Conservation (phyloP, 53 echinoderm and acorn worm species). For the Holothuria scabra region DNA sequence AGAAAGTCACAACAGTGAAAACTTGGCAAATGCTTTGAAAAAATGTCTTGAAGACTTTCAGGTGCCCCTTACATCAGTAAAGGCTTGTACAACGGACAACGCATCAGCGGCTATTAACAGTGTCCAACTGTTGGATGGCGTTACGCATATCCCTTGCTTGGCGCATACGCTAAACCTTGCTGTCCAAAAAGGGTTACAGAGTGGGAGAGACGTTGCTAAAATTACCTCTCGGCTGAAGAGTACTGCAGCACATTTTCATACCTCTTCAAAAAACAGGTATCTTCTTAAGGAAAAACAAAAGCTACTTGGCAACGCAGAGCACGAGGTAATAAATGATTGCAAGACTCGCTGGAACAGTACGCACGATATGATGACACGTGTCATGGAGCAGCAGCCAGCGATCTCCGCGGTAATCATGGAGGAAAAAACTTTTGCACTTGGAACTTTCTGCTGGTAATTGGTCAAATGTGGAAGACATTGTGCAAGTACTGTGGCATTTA, state of each 20-base stretch:
- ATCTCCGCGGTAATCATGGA: constrained; percentile 15
- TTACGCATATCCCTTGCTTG: constrained; percentile 1
- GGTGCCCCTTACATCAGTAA: constrained; percentile 6
- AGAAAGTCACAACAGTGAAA: constrained; percentile 27
- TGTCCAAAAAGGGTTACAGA: constrained; percentile 24
- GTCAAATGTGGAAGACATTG: constrained; percentile 21
- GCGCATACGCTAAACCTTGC: constrained; percentile 5
- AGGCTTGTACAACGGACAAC: constrained; percentile 14
- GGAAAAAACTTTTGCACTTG: constrained; percentile 13
- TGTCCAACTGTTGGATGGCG: background rate
- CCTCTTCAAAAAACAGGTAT: constrained; percentile 25
- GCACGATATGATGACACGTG: constrained; percentile 6
- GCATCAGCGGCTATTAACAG: constrained; percentile 23
- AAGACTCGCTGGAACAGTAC: constrained; percentile 5
- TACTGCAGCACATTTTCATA: constrained; percentile 17
- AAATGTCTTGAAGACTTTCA: constrained; percentile 14
- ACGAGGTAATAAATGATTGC: constrained; percentile 17
- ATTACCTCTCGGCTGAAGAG: constrained; percentile 18
- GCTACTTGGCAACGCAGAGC: constrained; percentile 1
- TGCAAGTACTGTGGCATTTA: constrained; percentile 25
- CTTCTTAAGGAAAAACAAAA: constrained; percentile 21
- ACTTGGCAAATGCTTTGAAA: constrained; percentile 12
- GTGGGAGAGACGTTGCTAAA: background rate
- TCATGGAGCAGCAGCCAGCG: constrained; percentile 31
- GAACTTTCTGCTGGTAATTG: constrained; percentile 9